Percentiles rank a stretch among this genome's conserved stretches.
phyloP scores from a whole-genome alignment of 2,113 vertebrate genomes.

The Perca fluviatilis region DNA sequence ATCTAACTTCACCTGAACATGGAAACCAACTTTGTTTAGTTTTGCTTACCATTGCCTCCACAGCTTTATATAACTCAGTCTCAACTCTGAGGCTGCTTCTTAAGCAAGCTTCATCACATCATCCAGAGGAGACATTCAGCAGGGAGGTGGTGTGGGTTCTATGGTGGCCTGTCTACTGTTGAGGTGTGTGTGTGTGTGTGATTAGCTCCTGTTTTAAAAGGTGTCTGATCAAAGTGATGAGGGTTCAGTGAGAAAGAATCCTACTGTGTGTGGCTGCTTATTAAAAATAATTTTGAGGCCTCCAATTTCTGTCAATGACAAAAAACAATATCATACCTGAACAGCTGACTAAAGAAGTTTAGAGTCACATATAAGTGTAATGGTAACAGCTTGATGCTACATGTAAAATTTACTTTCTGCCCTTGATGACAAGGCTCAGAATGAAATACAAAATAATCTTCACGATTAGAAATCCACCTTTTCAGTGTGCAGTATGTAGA shows the following conservation, averaged over 20 bases:
- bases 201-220: constrained; percentile 49
- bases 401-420: neutral
- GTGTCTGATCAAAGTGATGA: constrained; percentile 59
- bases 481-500: neutral
- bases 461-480: neutral
- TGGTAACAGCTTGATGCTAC: neutral
- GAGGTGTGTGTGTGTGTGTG: constrained; percentile 23
- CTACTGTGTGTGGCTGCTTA: constrained; percentile 41
- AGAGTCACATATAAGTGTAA: constrained; percentile 6
- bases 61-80: neutral
- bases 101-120: constrained; percentile 1
- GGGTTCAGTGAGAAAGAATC: constrained; percentile 16
- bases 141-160: constrained; percentile 27
- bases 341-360: constrained; percentile 12
- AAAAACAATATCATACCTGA: constrained; percentile 8
- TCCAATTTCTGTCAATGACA: constrained; percentile 39
- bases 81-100: constrained; percentile 32
- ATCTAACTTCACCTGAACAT: constrained; percentile 19
- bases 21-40: constrained; percentile 21
- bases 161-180: constrained; percentile 34
- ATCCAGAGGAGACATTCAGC: constrained; percentile 25
- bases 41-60: constrained; percentile 16
- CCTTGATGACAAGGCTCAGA: constrained; percentile 15
- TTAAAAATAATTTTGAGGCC: constrained; percentile 47
- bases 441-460: neutral